These are phyloP conservation scores for Conistra vaccinii DNA, from an alignment of 2,888 invertebrate species.

Conservation along the genomic window DNA sequence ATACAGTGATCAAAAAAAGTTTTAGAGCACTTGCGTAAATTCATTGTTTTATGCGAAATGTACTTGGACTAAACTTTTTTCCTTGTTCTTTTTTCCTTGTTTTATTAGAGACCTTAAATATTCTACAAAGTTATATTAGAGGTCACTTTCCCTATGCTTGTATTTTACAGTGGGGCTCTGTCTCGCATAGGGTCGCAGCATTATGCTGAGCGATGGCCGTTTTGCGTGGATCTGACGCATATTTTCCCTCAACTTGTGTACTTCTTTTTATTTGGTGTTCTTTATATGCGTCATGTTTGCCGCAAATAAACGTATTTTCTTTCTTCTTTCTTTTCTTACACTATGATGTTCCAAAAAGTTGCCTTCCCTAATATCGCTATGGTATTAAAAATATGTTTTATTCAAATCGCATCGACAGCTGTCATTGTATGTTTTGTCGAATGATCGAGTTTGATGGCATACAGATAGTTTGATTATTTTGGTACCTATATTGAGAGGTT, in stretches of 20 bases:
- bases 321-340: too few species aligned
- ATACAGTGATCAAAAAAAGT: constrained; percentile 7
- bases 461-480: too few species aligned
- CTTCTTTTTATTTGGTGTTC: too few species aligned
- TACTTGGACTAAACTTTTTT: not conserved
- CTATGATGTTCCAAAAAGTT: not conserved
- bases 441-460: not conserved
- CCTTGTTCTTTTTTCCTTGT: not conserved
- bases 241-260: too few species aligned
- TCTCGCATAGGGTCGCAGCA: too few species aligned
- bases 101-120: not conserved
- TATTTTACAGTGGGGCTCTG: too few species aligned
- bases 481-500: too few species aligned
- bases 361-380: not conserved
- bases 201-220: too few species aligned
- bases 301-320: too few species aligned
- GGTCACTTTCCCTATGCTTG: not conserved
- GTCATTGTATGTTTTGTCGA: constrained; percentile 15
- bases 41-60: not conserved
- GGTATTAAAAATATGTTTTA: constrained; percentile 22
- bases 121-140: not conserved
- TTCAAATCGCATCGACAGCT: constrained; percentile 14
- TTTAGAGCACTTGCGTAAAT: not conserved
- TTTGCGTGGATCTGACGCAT: too few species aligned
- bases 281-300: too few species aligned